Conservation (phyloP, 2,888 invertebrate genomes). For the Drosophila fungiperda region DNA sequence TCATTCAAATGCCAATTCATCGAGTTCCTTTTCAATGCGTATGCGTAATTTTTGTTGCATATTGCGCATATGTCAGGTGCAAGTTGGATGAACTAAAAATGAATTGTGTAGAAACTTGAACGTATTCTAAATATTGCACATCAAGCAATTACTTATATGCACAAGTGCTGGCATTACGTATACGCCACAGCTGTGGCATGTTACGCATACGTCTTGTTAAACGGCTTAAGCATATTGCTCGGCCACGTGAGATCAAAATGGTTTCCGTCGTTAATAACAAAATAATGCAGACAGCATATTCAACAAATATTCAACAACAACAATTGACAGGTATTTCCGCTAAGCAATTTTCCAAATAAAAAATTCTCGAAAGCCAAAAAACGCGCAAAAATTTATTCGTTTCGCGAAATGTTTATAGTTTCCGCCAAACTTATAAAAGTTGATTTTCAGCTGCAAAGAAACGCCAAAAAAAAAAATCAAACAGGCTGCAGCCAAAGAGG, state of each 20-base stretch:
- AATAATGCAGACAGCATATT: slow-evolving; percentile 3
- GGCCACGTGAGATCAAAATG: slow-evolving; percentile 53
- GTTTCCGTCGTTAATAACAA: slow-evolving; percentile 9
- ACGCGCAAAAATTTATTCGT: slow-evolving; percentile 19
- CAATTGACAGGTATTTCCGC: slow-evolving; percentile 73
- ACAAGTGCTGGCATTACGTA: slow-evolving; percentile 29
- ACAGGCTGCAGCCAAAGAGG: slow-evolving; percentile 21
- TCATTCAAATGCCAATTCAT: slow-evolving; percentile 5
- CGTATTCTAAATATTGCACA: slow-evolving; percentile 1
- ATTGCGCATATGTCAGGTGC: slow-evolving; percentile 60
- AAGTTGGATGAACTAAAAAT: not conserved
- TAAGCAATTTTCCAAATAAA: slow-evolving; percentile 44
- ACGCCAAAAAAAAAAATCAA: slow-evolving; percentile 4
- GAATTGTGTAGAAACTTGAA: not conserved
- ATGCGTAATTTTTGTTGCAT: slow-evolving; percentile 41
- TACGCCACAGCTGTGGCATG: slow-evolving; percentile 39
- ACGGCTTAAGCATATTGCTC: slow-evolving; percentile 24
- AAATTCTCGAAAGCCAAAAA: slow-evolving; percentile 35
- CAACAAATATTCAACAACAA: slow-evolving; percentile 29
- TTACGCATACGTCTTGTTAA: slow-evolving; percentile 57
- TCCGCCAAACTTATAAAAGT: slow-evolving; percentile 63
- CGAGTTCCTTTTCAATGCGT: slow-evolving; percentile 35
- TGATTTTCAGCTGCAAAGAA: slow-evolving; percentile 41
- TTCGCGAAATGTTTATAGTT: slow-evolving; percentile 67
- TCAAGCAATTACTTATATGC: slow-evolving; percentile 5